Evolutionary conservation across 2,797 vertebrate genomes (phyloP), one percentile per base, ranked within the genome.

Genomic region (Sciurus vulgaris): DNA sequence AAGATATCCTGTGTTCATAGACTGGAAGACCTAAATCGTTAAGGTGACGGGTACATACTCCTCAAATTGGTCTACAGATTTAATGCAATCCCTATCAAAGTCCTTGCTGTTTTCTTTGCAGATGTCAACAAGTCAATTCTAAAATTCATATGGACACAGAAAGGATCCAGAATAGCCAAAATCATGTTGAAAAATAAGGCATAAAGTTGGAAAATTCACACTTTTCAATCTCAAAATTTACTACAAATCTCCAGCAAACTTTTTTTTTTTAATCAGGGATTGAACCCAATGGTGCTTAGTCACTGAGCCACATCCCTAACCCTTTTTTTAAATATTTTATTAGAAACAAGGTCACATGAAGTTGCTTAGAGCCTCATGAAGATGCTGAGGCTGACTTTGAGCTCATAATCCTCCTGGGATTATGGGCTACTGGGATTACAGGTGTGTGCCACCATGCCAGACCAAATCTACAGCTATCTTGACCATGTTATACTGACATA

Each of bases 1-100:
- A 83, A 44, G 59, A 33, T 0, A 83, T 49, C 12, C 38, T 38
- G 72, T 33, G 14, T 56, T 91, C 47, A 47, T 35, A 7, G 24
- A 83, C n/a, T 73, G 59, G 33, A 81, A 88, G 10, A 86, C 28
- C 69, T 87, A 95, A 69, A 74, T 74, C 89, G 9, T 85, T 94
- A 82, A 61, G 28, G 56, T 90, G 33, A 70, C n/a, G 51, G 78
- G 54, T 26, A 67, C 0, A 12, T 9, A 28, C 18, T 77, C 7
- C 20, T 49, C 33, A 63, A 76, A 41, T 24, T 69, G 38, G 10
- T 56, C 47, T 77, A n/a, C 11, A 85, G 77, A 88, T 76, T 79
- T n/a, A 73, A 26, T 35, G 33, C 1, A 74, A 54, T 73, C 26
- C 0, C 33, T 76, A 41, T 74, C 28, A 51, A 91, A 94, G 86